Conservation (phyloP, 1,140 invertebrate species). For the Halyomorpha halys region DNA sequence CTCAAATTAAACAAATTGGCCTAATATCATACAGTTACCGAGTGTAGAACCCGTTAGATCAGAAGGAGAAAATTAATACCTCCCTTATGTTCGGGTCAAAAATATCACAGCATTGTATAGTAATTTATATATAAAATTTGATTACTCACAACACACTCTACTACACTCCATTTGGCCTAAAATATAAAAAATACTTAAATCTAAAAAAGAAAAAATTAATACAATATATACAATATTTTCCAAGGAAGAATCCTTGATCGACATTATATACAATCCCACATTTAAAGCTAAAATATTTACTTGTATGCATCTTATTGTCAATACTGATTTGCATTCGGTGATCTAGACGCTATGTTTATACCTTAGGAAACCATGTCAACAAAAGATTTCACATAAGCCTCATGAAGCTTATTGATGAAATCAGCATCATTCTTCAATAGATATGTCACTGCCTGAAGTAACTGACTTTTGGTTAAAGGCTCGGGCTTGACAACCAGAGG, state of each 20-base stretch:
- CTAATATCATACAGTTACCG: background rate
- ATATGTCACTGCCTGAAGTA: conserved; percentile 78
- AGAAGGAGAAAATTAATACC: background rate
- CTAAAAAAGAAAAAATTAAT: conserved; percentile 16
- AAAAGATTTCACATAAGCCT: conserved; percentile 79
- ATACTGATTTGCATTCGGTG: background rate
- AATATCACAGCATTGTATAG: conserved; percentile 17
- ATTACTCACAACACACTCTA: conserved; percentile 10
- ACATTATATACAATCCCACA: conserved; percentile 15
- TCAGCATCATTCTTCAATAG: conserved; percentile 75
- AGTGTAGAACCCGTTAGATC: background rate
- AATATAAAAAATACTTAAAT: conserved; percentile 17
- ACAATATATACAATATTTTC: conserved; percentile 15
- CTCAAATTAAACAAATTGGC: conserved; percentile 6
- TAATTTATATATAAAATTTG: conserved; percentile 1
- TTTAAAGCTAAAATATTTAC: conserved; percentile 9
- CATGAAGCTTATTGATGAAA: conserved; percentile 77
- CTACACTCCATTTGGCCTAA: background rate
- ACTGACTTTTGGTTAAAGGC: conserved; percentile 72
- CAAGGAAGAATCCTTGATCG: conserved; percentile 8
- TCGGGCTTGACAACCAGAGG: conserved; percentile 15
- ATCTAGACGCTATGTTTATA: background rate
- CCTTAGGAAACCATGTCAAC: conserved; percentile 53
- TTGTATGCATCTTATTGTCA: conserved; percentile 4
- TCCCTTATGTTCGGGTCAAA: background rate